These are phyloP conservation scores for Drosophila nigricruria DNA, from an alignment of 2,888 invertebrate genomes.

Conservation along the genomic window DNA sequence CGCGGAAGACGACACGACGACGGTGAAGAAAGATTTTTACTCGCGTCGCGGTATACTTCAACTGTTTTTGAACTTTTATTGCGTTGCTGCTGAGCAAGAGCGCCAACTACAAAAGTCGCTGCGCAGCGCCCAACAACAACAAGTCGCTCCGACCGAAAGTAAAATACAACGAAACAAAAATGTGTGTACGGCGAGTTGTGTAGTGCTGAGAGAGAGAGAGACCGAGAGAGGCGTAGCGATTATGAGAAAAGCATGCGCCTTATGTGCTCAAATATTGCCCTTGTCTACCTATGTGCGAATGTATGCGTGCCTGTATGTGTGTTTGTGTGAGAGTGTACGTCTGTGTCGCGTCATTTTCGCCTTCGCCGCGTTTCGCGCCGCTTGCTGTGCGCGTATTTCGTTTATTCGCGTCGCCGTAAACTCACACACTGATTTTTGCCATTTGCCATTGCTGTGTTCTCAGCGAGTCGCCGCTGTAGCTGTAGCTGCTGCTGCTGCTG, in stretches of 20 bases:
- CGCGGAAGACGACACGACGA: slow-evolving; percentile 73
- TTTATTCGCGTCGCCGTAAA: slow-evolving; percentile 52
- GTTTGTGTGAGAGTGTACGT: slow-evolving; percentile 13
- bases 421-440: slow-evolving; percentile 51
- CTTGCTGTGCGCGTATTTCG: slow-evolving; percentile 46
- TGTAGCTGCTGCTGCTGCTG: too few relatives aligned
- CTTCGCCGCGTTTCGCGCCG: slow-evolving; percentile 42
- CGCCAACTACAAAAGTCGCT: slow-evolving; percentile 68
- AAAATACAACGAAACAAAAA: slow-evolving; percentile 53
- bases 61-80: slow-evolving; percentile 81
- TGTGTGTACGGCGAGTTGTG: slow-evolving; percentile 52
- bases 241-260: slow-evolving; percentile 30
- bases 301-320: slow-evolving; percentile 28
- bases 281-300: slow-evolving; percentile 23
- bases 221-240: slow-evolving; percentile 4
- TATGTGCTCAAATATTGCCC: slow-evolving; percentile 48
- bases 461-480: slow-evolving; percentile 35
- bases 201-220: slow-evolving; percentile 46
- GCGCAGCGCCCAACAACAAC: slow-evolving; percentile 65
- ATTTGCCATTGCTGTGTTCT: slow-evolving; percentile 49
- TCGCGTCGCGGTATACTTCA: slow-evolving; percentile 83
- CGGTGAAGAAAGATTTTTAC: slow-evolving; percentile 78
- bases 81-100: slow-evolving; percentile 81
- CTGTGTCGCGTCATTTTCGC: slow-evolving; percentile 53
- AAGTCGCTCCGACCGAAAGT: slow-evolving; percentile 40